Percentiles rank a stretch among this genome's conserved stretches.
Evolutionary conservation across 2,888 invertebrate genomes (phyloP).

Genomic region (Polyommatus icarus): DNA sequence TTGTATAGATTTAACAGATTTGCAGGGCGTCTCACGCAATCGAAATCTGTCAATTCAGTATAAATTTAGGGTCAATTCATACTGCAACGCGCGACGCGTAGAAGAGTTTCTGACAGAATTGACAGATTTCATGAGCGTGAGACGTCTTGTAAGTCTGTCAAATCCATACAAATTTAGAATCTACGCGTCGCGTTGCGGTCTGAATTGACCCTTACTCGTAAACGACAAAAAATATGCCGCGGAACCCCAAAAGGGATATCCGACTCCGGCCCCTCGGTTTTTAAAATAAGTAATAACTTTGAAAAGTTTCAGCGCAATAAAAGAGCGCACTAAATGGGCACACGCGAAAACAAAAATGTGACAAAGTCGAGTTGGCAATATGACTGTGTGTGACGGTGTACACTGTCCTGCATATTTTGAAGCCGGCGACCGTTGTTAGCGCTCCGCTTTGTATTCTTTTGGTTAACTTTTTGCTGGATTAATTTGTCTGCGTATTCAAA

Average conservation of each 20-base stretch:
- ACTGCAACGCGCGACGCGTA: no score
- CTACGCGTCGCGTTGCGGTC: no score
- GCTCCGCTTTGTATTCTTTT: slow-evolving; percentile 64
- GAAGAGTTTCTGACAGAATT: no score
- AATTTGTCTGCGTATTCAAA: slow-evolving; percentile 78
- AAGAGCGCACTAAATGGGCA: slow-evolving; percentile 36
- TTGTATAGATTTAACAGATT: no score
- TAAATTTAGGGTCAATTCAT: no score
- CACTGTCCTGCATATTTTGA: slow-evolving; percentile 65
- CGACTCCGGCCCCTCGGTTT: not conserved
- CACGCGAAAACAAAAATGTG: slow-evolving; percentile 46
- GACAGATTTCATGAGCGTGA: no score
- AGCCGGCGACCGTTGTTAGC: slow-evolving; percentile 54
- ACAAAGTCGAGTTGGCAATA: slow-evolving; percentile 48
- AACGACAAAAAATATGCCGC: slow-evolving; percentile 36
- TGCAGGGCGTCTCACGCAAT: no score
- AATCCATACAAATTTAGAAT: no score
- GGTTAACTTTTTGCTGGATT: slow-evolving; percentile 71
- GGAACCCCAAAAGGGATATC: slow-evolving; percentile 34
- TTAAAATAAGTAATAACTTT: slow-evolving; percentile 34
- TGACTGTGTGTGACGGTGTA: slow-evolving; percentile 44
- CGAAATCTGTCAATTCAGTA: no score
- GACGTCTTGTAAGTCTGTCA: no score
- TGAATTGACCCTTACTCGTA: not conserved
- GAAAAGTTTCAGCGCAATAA: slow-evolving; percentile 39